These are phyloP conservation scores for Cephalopachus bancanus DNA, from an alignment of 2,797 vertebrate genomes.

Conservation along the genomic window DNA sequence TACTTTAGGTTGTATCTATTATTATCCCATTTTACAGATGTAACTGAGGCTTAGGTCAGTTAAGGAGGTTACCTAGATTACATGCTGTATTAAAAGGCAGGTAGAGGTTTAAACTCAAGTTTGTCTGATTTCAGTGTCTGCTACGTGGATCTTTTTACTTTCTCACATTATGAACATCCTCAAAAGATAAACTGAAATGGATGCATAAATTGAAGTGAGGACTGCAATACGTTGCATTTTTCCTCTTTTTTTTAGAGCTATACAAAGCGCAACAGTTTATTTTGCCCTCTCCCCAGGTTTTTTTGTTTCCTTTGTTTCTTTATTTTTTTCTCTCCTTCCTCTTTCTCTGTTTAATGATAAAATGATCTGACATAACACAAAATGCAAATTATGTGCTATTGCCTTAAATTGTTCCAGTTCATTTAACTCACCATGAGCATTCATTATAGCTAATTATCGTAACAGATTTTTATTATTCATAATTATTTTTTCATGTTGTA, in stretches of 20 bases:
- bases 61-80: neutral
- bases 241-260: neutral
- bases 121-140: neutral
- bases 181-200: neutral
- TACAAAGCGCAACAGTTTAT: neutral
- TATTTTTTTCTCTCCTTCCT: neutral
- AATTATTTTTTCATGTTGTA: slow-evolving; percentile 89
- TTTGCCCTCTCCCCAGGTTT: neutral
- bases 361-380: slow-evolving; percentile 87
- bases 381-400: slow-evolving; percentile 87
- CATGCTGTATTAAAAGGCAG: neutral
- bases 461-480: slow-evolving; percentile 90
- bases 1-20: neutral
- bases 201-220: neutral
- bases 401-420: slow-evolving; percentile 88
- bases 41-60: neutral
- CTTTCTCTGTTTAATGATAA: slow-evolving; percentile 81
- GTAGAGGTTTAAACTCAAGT: neutral
- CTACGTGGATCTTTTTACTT: neutral
- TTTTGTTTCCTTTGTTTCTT: slow-evolving; percentile 13
- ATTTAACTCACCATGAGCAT: slow-evolving; percentile 87
- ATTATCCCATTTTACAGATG: neutral
- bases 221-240: neutral
- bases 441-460: slow-evolving; percentile 90
- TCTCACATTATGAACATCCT: neutral